phyloP scores from a whole-genome alignment of 2,797 vertebrate genomes.

The Myotis myotis region DNA sequence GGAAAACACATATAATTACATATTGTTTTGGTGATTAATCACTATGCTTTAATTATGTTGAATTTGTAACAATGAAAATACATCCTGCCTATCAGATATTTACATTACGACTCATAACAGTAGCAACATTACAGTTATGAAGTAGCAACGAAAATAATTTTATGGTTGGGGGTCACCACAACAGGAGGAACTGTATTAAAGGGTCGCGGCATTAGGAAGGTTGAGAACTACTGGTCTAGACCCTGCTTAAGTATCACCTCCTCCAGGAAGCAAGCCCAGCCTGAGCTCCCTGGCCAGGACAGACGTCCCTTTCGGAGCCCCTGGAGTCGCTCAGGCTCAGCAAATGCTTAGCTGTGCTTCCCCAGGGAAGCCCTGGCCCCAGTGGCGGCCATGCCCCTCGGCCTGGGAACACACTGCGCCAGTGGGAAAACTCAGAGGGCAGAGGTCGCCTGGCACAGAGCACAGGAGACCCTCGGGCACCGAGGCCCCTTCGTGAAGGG shows the following conservation, averaged over 20 bases:
- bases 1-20: too few relatives aligned
- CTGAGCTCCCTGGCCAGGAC: background rate
- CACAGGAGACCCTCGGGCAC: background rate
- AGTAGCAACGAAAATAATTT: too few relatives aligned
- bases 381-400: rapidly evolving
- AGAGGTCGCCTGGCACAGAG: background rate
- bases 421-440: background rate
- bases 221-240: background rate
- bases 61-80: too few relatives aligned
- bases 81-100: too few relatives aligned
- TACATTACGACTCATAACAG: too few relatives aligned
- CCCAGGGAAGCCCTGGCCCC: background rate
- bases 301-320: background rate
- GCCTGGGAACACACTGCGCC: background rate
- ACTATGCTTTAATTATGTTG: too few relatives aligned
- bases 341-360: background rate
- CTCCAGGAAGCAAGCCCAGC: background rate
- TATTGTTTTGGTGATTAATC: too few relatives aligned
- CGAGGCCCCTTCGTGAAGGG: background rate
- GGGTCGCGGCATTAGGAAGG: too few relatives aligned
- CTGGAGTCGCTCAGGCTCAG: background rate
- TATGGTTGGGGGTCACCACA: too few relatives aligned
- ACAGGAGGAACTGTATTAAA: too few relatives aligned
- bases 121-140: too few relatives aligned
- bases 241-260: background rate